phyloP scores from a whole-genome alignment of 2,113 vertebrate genomes.

The Pseudorectes ferrugineus region DNA sequence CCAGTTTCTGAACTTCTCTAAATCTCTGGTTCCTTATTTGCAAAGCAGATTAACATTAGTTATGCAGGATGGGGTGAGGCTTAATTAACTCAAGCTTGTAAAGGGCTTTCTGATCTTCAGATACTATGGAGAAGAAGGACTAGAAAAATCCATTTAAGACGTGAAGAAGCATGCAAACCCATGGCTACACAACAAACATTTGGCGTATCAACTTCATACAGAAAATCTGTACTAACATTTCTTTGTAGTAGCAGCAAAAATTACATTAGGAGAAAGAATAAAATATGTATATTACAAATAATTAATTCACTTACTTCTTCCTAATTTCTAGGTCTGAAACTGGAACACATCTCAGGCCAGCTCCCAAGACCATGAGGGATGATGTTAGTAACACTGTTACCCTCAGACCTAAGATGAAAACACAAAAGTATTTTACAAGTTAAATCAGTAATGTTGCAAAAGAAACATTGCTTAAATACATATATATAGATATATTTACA shows the following conservation, averaged over 20 bases:
- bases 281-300: background rate
- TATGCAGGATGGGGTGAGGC: background rate
- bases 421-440: background rate
- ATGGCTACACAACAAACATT: background rate
- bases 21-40: background rate
- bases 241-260: background rate
- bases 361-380: slow-evolving; percentile 88
- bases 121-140: background rate
- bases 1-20: background rate
- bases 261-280: background rate
- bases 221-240: background rate
- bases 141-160: background rate
- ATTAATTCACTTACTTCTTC: slow-evolving; percentile 79
- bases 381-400: slow-evolving; percentile 87
- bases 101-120: background rate
- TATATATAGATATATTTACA: background rate
- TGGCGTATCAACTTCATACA: background rate
- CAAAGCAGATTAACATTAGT: slow-evolving; percentile 14
- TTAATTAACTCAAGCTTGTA: background rate
- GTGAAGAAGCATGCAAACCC: background rate
- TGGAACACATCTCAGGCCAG: slow-evolving; percentile 84
- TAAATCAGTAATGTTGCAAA: background rate
- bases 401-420: slow-evolving; percentile 81
- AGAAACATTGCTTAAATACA: background rate
- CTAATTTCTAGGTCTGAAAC: slow-evolving; percentile 78